phyloP scores from a whole-genome alignment of 2,113 vertebrate genomes.

The Caloenas nicobarica region DNA sequence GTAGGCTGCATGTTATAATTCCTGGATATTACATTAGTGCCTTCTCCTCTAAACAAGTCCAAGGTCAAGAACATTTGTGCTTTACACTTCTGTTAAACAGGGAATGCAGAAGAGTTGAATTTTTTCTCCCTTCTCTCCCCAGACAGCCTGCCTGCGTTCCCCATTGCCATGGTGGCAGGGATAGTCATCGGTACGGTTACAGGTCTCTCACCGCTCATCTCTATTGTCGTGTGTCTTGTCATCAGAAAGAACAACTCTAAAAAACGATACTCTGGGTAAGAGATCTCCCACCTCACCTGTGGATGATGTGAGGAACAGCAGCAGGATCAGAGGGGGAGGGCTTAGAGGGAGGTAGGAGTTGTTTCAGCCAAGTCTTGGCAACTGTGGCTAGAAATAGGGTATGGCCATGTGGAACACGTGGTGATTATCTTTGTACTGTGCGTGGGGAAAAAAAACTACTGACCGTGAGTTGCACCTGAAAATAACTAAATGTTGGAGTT shows the following conservation, averaged over 20 bases:
- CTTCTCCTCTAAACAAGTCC: background rate
- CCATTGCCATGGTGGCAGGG: constrained; percentile 80
- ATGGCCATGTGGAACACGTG: background rate
- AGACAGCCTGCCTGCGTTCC: constrained; percentile 74
- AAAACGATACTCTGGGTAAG: constrained; percentile 90
- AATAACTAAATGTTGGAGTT: background rate
- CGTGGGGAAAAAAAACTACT: background rate
- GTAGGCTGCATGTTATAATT: background rate
- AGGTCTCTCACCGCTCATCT: constrained; percentile 80
- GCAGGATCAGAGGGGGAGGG: constrained; percentile 33
- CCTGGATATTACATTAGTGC: background rate
- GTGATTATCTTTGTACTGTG: background rate
- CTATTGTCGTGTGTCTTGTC: constrained; percentile 78
- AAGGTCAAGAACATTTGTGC: background rate
- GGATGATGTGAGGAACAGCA: background rate
- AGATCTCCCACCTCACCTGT: constrained; percentile 31
- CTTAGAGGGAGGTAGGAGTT: background rate
- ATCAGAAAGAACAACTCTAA: constrained; percentile 82
- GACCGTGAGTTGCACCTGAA: background rate
- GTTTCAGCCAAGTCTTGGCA: background rate
- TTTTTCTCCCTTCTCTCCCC: constrained; percentile 57
- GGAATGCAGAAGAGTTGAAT: constrained; percentile 49
- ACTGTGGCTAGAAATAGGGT: background rate
- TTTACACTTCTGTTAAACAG: background rate
- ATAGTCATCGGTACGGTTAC: constrained; percentile 81